A percentile compares a stretch with the other conserved stretches of the same genome.
These are phyloP conservation scores for Malthinus seriepunctatus DNA, from an alignment of 2,888 invertebrate genomes.

Conservation along the genomic window DNA sequence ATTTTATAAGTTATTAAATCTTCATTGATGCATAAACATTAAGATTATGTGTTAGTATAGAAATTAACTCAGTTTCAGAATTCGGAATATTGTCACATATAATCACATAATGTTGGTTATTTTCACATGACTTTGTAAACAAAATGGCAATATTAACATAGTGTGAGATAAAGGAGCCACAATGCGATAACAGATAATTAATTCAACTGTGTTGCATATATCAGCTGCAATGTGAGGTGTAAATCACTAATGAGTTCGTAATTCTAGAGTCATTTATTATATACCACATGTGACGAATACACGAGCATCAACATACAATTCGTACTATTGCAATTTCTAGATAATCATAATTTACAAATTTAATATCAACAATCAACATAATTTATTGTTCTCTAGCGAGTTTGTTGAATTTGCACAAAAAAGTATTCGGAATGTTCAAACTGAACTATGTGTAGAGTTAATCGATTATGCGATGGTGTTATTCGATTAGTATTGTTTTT, in stretches of 20 bases:
- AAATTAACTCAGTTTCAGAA: too few relatives aligned
- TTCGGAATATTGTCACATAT: too few relatives aligned
- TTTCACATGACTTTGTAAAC: slow-evolving; percentile 1
- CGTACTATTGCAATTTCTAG: slow-evolving; percentile 8
- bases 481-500: too few relatives aligned
- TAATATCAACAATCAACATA: background rate
- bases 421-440: too few relatives aligned
- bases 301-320: slow-evolving; percentile 16
- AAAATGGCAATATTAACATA: slow-evolving; percentile 7
- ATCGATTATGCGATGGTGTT: too few relatives aligned
- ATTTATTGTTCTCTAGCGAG: background rate
- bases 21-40: too few relatives aligned
- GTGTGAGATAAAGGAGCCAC: slow-evolving; percentile 22
- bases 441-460: too few relatives aligned
- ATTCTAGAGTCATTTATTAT: slow-evolving; percentile 33
- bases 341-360: slow-evolving; percentile 6
- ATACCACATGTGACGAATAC: slow-evolving; percentile 27
- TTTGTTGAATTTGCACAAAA: too few relatives aligned
- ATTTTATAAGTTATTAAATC: too few relatives aligned
- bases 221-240: slow-evolving; percentile 34
- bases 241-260: slow-evolving; percentile 34
- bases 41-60: too few relatives aligned
- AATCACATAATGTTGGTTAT: too few relatives aligned
- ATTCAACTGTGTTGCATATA: slow-evolving; percentile 31
- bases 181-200: slow-evolving; percentile 30